A percentile compares a stretch with the other conserved stretches of the same genome.
Evolutionary conservation across 2,888 invertebrate genomes (phyloP).

Genomic region (Megastigmus dorsalis): DNA sequence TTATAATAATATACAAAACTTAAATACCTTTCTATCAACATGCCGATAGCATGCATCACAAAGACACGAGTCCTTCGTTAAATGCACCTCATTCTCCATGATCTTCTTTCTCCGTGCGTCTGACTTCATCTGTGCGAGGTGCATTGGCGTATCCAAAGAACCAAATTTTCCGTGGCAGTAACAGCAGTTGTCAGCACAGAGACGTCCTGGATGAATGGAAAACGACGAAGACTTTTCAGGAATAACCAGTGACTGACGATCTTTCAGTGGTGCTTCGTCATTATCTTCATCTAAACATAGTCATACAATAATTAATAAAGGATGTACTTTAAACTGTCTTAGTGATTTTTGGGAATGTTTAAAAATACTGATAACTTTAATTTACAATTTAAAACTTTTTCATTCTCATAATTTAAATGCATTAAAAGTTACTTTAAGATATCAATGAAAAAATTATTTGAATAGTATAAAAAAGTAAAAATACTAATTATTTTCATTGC

Average conservation of each 20-base stretch:
- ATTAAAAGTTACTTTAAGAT: too few species aligned
- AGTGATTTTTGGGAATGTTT: too few species aligned
- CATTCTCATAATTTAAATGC: too few species aligned
- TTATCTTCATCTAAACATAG: slow-evolving; percentile 66
- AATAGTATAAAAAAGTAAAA: too few species aligned
- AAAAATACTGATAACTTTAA: too few species aligned
- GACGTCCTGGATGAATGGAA: slow-evolving; percentile 87
- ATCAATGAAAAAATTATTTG: too few species aligned
- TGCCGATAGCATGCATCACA: slow-evolving; percentile 92
- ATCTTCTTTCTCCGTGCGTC: slow-evolving; percentile 88
- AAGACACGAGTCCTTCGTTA: slow-evolving; percentile 88
- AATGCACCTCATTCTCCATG: slow-evolving; percentile 85
- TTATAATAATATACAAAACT: not conserved
- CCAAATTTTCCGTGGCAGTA: slow-evolving; percentile 93
- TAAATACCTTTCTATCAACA: slow-evolving; percentile 84
- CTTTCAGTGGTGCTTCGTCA: slow-evolving; percentile 71
- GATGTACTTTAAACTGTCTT: too few species aligned
- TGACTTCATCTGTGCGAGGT: slow-evolving; percentile 90
- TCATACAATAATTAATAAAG: not conserved
- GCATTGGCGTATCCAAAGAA: slow-evolving; percentile 89
- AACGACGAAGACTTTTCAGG: slow-evolving; percentile 92
- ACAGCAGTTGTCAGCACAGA: slow-evolving; percentile 90
- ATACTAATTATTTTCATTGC: too few species aligned
- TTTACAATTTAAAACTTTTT: too few species aligned
- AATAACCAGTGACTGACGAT: slow-evolving; percentile 82